Conservation (phyloP, 2,113 vertebrate genomes). For the Mormyrus lacerda region DNA sequence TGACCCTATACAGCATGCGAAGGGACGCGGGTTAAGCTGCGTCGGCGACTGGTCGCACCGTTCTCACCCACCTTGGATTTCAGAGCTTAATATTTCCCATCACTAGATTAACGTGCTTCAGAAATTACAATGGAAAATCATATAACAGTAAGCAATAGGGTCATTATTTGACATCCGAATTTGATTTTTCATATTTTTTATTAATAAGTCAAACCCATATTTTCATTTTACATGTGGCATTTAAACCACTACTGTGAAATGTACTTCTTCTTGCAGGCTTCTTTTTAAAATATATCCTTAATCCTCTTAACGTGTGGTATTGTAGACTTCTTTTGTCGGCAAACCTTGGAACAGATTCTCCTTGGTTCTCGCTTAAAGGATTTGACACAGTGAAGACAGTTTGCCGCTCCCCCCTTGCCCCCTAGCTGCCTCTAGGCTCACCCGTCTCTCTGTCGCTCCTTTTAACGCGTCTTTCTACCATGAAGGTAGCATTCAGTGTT, state of each 20-base stretch:
- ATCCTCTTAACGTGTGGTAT: conserved; percentile 62
- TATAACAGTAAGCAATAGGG: conserved; percentile 33
- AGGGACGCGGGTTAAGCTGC: background rate
- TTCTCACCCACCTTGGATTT: conserved; percentile 10
- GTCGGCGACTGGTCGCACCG: background rate
- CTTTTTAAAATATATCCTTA: conserved; percentile 55
- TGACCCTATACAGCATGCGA: background rate
- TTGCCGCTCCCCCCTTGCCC: background rate
- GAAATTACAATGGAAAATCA: conserved; percentile 17
- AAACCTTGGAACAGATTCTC: conserved; percentile 23
- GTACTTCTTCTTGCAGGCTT: conserved; percentile 55
- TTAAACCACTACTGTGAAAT: conserved; percentile 66
- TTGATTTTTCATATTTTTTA: conserved; percentile 23
- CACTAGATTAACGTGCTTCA: conserved; percentile 29
- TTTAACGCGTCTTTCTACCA: conserved; percentile 3
- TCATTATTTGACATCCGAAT: conserved; percentile 21
- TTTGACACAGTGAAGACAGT: background rate
- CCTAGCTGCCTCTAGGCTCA: background rate
- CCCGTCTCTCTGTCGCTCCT: background rate
- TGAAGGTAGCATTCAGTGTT: background rate
- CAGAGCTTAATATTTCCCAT: conserved; percentile 1
- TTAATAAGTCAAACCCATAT: conserved; percentile 44
- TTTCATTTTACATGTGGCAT: conserved; percentile 50
- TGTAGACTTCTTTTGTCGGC: conserved; percentile 52
- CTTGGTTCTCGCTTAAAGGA: conserved; percentile 19